Evolutionary conservation across 2,797 vertebrate genomes (phyloP).

Genomic region (Bradypodion pumilum): DNA sequence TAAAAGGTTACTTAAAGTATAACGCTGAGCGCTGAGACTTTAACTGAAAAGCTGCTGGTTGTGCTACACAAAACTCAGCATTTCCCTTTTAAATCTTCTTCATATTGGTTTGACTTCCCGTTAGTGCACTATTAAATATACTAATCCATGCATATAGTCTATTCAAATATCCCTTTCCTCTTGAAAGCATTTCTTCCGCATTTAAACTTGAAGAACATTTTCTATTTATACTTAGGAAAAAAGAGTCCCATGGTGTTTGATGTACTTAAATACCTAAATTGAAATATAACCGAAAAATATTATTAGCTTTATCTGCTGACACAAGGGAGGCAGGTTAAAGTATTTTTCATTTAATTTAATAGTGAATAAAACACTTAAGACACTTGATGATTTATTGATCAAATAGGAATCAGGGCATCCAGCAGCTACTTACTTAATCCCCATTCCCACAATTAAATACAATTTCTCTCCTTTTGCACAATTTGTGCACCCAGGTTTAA

Average conservation of each 20-base stretch:
- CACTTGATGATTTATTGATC: slow-evolving; percentile 82
- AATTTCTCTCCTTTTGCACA: slow-evolving; percentile 17
- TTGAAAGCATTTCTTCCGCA: slow-evolving; percentile 25
- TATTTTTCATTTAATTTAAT: slow-evolving; percentile 82
- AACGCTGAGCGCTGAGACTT: slow-evolving; percentile 19
- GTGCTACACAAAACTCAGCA: not conserved
- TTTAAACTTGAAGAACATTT: slow-evolving; percentile 23
- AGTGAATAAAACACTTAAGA: slow-evolving; percentile 78
- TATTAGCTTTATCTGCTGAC: slow-evolving; percentile 73
- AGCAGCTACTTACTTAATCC: slow-evolving; percentile 77
- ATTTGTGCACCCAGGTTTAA: slow-evolving; percentile 62
- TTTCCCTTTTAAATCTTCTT: slow-evolving; percentile 32
- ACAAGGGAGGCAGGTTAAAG: slow-evolving; percentile 77
- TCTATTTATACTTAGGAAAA: slow-evolving; percentile 30
- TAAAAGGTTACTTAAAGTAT: slow-evolving; percentile 57
- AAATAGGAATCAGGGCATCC: slow-evolving; percentile 77
- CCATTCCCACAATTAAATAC: slow-evolving; percentile 72
- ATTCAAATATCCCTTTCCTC: slow-evolving; percentile 32
- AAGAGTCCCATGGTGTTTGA: slow-evolving; percentile 56
- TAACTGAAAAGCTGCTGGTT: slow-evolving; percentile 4
- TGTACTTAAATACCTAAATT: slow-evolving; percentile 68
- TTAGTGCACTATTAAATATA: slow-evolving; percentile 28
- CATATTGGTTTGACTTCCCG: slow-evolving; percentile 24
- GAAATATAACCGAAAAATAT: slow-evolving; percentile 73
- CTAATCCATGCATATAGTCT: not conserved